Evolutionary conservation across 2,888 invertebrate genomes (phyloP).

Genomic region (Mechanitis messenoides): DNA sequence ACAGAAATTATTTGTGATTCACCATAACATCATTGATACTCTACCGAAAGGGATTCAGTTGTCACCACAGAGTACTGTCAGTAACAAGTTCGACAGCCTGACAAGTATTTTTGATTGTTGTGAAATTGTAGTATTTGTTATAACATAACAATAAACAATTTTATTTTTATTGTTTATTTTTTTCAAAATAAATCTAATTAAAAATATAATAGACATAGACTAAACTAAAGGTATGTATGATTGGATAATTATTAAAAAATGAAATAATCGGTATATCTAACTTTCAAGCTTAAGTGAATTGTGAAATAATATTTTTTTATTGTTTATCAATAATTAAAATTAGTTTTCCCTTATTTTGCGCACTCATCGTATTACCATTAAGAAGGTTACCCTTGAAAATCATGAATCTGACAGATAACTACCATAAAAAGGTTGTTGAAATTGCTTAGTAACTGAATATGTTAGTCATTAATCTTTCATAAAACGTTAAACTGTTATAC

Average conservation of each 20-base stretch:
- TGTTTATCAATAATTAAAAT: too few relatives aligned
- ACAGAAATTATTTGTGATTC: too few relatives aligned
- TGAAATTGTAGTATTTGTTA: constrained; percentile 6
- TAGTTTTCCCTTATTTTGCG: too few relatives aligned
- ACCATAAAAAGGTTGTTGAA: constrained; percentile 30
- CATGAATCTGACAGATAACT: constrained; percentile 24
- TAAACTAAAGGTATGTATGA: neutral
- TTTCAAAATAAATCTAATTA: neutral
- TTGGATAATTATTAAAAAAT: neutral
- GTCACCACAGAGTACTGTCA: too few relatives aligned
- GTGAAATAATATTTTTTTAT: too few relatives aligned
- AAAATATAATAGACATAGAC: neutral
- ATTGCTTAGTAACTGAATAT: constrained; percentile 11
- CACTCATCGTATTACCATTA: too few relatives aligned
- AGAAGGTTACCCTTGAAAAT: constrained; percentile 25
- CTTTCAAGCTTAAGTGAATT: too few relatives aligned
- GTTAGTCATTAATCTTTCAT: constrained; percentile 20
- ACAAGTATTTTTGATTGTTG: constrained; percentile 5
- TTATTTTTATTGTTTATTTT: neutral
- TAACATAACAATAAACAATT: neutral
- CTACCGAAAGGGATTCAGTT: too few relatives aligned
- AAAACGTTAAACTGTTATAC: neutral
- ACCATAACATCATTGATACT: too few relatives aligned
- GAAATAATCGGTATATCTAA: too few relatives aligned
- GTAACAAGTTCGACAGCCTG: neutral